Conservation (phyloP, 2,113 vertebrate genomes). For the Muscicapa adusta region DNA sequence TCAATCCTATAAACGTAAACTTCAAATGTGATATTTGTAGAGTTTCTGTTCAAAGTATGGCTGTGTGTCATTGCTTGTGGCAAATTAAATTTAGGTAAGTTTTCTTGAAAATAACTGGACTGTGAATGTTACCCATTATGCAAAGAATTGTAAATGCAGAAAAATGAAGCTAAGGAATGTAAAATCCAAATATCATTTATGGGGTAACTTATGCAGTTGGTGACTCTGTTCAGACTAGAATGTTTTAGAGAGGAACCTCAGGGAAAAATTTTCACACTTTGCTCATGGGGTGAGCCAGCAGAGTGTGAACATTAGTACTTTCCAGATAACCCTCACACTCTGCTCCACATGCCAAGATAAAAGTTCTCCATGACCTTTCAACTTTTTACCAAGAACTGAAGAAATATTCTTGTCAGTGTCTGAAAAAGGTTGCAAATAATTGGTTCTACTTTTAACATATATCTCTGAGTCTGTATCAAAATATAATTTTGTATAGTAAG, state of each 20-base stretch:
- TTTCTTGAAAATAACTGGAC: constrained; percentile 56
- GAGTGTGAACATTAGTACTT: background rate
- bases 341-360: background rate
- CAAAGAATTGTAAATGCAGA: constrained; percentile 43
- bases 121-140: constrained; percentile 34
- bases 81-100: constrained; percentile 57
- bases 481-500: background rate
- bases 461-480: background rate
- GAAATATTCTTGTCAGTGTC: background rate
- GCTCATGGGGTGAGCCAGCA: background rate
- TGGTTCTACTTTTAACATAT: background rate
- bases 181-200: constrained; percentile 45
- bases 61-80: background rate
- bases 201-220: background rate
- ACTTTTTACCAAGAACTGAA: background rate
- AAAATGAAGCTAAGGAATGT: constrained; percentile 51
- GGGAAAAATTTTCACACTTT: background rate
- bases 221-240: background rate
- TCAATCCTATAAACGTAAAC: background rate
- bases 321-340: background rate
- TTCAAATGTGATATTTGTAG: background rate
- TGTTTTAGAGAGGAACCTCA: background rate
- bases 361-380: background rate
- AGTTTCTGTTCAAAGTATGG: background rate
- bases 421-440: background rate